phyloP scores from a whole-genome alignment of 2,797 vertebrate genomes.

The Glossophaga mutica region DNA sequence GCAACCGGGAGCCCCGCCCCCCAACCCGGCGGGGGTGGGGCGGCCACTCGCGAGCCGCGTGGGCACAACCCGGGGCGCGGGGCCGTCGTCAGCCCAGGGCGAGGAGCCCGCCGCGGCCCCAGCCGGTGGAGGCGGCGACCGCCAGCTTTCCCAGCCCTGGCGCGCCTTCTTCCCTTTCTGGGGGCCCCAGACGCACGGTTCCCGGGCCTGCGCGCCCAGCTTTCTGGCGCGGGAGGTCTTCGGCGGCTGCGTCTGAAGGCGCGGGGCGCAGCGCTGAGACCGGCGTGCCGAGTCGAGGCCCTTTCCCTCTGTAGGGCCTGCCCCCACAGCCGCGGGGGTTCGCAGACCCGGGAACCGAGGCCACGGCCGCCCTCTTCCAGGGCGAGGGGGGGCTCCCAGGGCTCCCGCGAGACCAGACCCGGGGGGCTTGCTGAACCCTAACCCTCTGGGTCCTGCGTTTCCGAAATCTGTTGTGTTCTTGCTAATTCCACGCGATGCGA shows the following conservation, averaged over 20 bases:
- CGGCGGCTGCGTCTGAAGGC: background rate
- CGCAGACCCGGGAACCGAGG: background rate
- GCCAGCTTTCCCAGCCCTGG: fast-evolving
- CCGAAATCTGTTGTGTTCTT: background rate
- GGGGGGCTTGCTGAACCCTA: background rate
- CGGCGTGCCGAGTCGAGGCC: background rate
- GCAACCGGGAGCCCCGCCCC: conserved; percentile 35
- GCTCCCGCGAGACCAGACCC: background rate
- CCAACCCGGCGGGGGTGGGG: fast-evolving
- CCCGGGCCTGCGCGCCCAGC: background rate
- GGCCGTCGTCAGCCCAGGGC: background rate
- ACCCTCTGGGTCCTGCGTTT: background rate
- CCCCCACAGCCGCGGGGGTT: background rate
- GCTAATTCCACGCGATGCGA: background rate
- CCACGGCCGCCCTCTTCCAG: background rate
- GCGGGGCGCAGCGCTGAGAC: background rate
- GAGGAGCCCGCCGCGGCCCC: fast-evolving
- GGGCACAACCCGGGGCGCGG: background rate
- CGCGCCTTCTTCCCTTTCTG: background rate
- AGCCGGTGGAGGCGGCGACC: background rate
- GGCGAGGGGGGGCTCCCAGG: background rate
- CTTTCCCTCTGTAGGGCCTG: background rate
- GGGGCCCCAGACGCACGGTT: background rate
- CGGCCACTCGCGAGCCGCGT: fast-evolving
- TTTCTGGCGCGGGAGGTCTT: background rate